Base-by-base conservation (phyloP, 2,888 invertebrate genomes). In the Osmoderma eremita region DNA sequence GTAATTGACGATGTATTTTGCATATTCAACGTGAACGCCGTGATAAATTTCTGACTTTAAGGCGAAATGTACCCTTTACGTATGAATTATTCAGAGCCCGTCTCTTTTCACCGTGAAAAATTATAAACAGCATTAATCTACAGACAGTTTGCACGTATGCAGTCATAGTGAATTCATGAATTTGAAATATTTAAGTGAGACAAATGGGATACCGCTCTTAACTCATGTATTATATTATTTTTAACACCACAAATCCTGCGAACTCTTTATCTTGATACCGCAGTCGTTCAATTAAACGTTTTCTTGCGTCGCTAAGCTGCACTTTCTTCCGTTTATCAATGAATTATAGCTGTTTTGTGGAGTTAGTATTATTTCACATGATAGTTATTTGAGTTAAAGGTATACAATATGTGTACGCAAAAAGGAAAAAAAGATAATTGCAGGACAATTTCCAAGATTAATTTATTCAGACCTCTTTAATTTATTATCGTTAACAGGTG, bases 21-120 rank as follows among this genome's bases (percentile, higher is more conserved):
- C 58, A 61, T 61, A 61, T 68, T 65, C 62, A 50, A 53, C 54
- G 48, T 20, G 38, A 65, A 65, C 48, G 22, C 65, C 41, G 45
- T 48, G 65, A 65, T 65, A 54, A 56, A 65, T 56, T 54, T 49
- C 36, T 30, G 20, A 30, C 65, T 65, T 56, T 65, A 56, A 45
- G 45, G 45, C 30, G 45, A 61, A 61, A 45, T 30, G 30, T 15
- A 24, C 42, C 58, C 58, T 61, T 48, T 30, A 45, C 30, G 45
- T n/a, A 61, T 61, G 45, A 61, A 61, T 61, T 61, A 61, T 61
- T 45, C 58, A 61, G 36, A 6, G 30, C 18, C 30, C 12, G 36
- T 24, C 45, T 10, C 48, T 18, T 45, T 30, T 30, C 12, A 18
- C 10, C 48, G 42, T 36, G 30, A 61, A 61, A 61, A 48, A 61